Evolutionary conservation across 2,797 vertebrate species (phyloP).

Genomic region (Gobionotothen gibberifrons): DNA sequence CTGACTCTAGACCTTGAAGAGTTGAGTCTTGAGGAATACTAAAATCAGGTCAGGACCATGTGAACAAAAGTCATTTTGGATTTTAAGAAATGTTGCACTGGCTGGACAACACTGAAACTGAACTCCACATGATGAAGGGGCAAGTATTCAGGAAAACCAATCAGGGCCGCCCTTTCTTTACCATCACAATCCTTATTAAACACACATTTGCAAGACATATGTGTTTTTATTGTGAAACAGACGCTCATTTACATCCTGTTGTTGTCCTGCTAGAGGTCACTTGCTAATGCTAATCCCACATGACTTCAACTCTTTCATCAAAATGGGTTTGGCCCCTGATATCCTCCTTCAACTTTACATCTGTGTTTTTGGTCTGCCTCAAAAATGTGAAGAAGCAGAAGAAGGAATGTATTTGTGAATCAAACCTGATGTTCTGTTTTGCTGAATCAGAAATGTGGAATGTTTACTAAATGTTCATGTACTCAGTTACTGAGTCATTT

Average conservation of each 20-base stretch:
- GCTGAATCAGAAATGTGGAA: background rate
- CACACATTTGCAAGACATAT: background rate
- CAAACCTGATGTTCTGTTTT: background rate
- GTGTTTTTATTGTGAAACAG: background rate
- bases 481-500: background rate
- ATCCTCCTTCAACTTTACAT: background rate
- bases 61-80: background rate
- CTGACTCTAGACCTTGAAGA: slow-evolving; percentile 2
- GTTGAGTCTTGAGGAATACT: slow-evolving; percentile 9
- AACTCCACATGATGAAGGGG: background rate
- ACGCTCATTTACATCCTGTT: background rate
- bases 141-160: slow-evolving; percentile 20
- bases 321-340: background rate
- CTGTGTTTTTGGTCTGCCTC: background rate
- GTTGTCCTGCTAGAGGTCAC: slow-evolving; percentile 5
- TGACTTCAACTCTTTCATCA: background rate
- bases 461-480: background rate
- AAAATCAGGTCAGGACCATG: background rate
- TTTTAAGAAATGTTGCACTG: background rate
- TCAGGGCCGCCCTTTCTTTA: background rate
- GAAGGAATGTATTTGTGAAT: background rate
- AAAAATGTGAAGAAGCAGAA: slow-evolving; percentile 1
- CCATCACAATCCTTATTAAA: background rate
- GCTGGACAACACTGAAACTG: background rate
- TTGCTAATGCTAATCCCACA: background rate